phyloP scores from a whole-genome alignment of 2,888 invertebrate species.

The Nycteola revayana region DNA sequence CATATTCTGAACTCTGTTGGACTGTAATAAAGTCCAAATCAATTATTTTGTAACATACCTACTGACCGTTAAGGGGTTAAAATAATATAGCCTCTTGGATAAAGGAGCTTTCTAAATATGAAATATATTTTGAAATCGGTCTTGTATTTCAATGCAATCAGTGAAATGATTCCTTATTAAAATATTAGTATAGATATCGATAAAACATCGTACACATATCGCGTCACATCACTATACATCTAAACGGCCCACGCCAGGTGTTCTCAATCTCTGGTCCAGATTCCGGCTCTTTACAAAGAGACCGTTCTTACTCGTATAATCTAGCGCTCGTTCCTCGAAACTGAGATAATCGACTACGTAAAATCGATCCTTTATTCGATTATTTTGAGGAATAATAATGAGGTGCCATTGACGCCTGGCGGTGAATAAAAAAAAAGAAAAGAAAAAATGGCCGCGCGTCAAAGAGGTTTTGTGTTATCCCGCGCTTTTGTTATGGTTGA shows the following conservation, averaged over 20 bases:
- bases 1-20: no score
- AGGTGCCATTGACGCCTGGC: slow-evolving; percentile 58
- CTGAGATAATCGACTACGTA: slow-evolving; percentile 56
- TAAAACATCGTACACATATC: slow-evolving; percentile 21
- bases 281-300: slow-evolving; percentile 51
- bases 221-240: slow-evolving; percentile 38
- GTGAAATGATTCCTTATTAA: no score
- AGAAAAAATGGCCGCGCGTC: slow-evolving; percentile 43
- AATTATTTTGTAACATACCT: no score
- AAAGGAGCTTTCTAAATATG: no score
- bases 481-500: slow-evolving; percentile 31
- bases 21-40: no score
- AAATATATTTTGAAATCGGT: no score
- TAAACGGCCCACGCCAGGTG: slow-evolving; percentile 54
- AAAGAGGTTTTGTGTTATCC: slow-evolving; percentile 34
- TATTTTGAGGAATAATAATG: slow-evolving; percentile 69
- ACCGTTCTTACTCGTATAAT: slow-evolving; percentile 47
- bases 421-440: slow-evolving; percentile 29
- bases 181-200: slow-evolving; percentile 25
- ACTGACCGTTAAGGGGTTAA: no score
- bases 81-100: no score
- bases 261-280: slow-evolving; percentile 47
- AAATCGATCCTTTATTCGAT: slow-evolving; percentile 57
- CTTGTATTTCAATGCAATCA: no score
- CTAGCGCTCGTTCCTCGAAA: slow-evolving; percentile 57